phyloP scores from a whole-genome alignment of 1,140 invertebrate species.

The Nephila pilipes region DNA sequence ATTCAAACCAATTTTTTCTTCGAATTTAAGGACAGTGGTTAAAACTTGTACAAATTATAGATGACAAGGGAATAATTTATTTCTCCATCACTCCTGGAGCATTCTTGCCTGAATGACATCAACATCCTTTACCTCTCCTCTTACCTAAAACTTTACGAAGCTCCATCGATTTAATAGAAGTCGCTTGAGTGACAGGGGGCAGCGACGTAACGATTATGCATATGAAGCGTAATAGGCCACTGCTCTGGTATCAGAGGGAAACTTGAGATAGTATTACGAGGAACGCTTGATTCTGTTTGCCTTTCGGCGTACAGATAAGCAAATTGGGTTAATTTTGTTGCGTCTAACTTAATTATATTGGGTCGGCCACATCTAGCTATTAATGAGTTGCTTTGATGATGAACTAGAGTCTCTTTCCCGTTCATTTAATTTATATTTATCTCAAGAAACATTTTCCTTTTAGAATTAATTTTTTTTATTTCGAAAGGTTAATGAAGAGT shows the following conservation, averaged over 20 bases:
- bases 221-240: conserved; percentile 22
- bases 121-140: too few relatives aligned
- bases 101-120: too few relatives aligned
- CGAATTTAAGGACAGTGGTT: too few relatives aligned
- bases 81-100: too few relatives aligned
- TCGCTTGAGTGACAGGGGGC: neutral
- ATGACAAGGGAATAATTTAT: too few relatives aligned
- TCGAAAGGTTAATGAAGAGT: too few relatives aligned
- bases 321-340: neutral
- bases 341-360: neutral
- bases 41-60: too few relatives aligned
- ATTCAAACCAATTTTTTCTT: too few relatives aligned
- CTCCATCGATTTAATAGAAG: too few relatives aligned
- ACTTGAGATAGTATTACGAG: conserved; percentile 2
- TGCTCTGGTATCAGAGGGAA: neutral
- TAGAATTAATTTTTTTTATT: too few relatives aligned
- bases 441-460: too few relatives aligned
- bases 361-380: neutral
- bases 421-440: neutral
- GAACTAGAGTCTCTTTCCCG: neutral
- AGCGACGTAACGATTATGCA: neutral
- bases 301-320: neutral
- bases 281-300: neutral
- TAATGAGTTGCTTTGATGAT: neutral
- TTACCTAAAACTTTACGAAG: too few relatives aligned